Evolutionary conservation across 2,888 invertebrate species (phyloP).

Genomic region (Noctua janthe): DNA sequence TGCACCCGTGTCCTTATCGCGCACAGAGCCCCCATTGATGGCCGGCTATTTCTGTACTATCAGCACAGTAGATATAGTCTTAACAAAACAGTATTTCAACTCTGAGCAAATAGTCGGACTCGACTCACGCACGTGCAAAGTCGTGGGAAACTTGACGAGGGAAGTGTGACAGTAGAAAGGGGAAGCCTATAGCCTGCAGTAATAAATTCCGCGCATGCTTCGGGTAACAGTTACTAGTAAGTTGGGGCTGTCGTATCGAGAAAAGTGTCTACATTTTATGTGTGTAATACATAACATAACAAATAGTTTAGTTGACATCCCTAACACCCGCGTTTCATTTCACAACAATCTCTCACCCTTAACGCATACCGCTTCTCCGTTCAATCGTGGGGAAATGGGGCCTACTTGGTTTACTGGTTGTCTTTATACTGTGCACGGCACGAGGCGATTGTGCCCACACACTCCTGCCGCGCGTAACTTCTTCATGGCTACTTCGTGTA

Average conservation of each 20-base stretch:
- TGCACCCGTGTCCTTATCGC: slow-evolving; percentile 70
- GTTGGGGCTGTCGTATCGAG: not conserved
- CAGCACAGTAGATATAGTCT: slow-evolving; percentile 40
- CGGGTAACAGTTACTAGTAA: not conserved
- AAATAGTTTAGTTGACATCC: not conserved
- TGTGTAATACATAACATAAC: not conserved
- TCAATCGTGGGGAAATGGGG: not conserved
- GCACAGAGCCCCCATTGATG: slow-evolving; percentile 77
- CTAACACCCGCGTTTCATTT: not conserved
- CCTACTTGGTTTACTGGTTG: slow-evolving; percentile 4
- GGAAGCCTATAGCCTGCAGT: too few species aligned
- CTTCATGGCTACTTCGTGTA: slow-evolving; percentile 13
- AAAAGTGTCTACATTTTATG: not conserved
- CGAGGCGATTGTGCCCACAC: slow-evolving; percentile 46
- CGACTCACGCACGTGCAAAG: not conserved
- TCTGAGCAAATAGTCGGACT: not conserved
- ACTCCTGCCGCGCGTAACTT: slow-evolving; percentile 29
- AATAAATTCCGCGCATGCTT: not conserved
- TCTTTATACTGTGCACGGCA: slow-evolving; percentile 50
- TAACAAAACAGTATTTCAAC: not conserved
- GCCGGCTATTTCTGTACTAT: slow-evolving; percentile 74
- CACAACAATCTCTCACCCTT: not conserved
- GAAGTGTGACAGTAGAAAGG: too few species aligned
- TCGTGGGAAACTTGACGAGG: too few species aligned
- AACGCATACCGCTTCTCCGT: not conserved